Conservation (phyloP, 2,888 invertebrate genomes). For the Theretra japonica region DNA sequence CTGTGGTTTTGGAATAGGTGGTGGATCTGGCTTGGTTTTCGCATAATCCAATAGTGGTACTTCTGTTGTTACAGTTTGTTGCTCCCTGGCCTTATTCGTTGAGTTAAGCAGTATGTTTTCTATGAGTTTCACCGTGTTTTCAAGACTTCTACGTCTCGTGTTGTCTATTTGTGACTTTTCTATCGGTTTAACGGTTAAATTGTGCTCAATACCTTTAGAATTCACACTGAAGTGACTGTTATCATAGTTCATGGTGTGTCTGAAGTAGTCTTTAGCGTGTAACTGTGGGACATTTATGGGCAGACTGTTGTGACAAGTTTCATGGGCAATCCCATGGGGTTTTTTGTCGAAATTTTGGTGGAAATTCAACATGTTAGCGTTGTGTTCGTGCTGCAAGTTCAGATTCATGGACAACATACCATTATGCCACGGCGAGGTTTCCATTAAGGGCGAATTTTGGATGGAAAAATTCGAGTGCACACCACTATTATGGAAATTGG, state of each 20-base stretch:
- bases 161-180: conserved; percentile 48
- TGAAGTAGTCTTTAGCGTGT: conserved; percentile 56
- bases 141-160: conserved; percentile 64
- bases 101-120: conserved; percentile 60
- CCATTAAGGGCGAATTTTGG: conserved; percentile 47
- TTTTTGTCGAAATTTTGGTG: conserved; percentile 45
- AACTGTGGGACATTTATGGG: conserved; percentile 63
- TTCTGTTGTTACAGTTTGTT: not conserved
- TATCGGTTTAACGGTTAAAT: conserved; percentile 46
- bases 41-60: not conserved
- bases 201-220: conserved; percentile 44
- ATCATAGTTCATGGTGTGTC: conserved; percentile 42
- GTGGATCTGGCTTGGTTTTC: not conserved
- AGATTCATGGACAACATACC: conserved; percentile 65
- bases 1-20: not conserved
- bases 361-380: conserved; percentile 41
- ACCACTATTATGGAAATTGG: conserved; percentile 57
- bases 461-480: conserved; percentile 52
- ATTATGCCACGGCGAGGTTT: conserved; percentile 55
- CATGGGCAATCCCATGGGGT: conserved; percentile 16
- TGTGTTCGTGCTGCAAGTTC: conserved; percentile 56
- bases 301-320: conserved; percentile 40
- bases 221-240: conserved; percentile 43
- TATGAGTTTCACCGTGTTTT: conserved; percentile 70
- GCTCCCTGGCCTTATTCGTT: conserved; percentile 6